A percentile compares a stretch with the other conserved stretches of the same genome.
These are phyloP conservation scores for Lydus trimaculatus DNA, from an alignment of 2,888 invertebrate species.

Conservation along the genomic window DNA sequence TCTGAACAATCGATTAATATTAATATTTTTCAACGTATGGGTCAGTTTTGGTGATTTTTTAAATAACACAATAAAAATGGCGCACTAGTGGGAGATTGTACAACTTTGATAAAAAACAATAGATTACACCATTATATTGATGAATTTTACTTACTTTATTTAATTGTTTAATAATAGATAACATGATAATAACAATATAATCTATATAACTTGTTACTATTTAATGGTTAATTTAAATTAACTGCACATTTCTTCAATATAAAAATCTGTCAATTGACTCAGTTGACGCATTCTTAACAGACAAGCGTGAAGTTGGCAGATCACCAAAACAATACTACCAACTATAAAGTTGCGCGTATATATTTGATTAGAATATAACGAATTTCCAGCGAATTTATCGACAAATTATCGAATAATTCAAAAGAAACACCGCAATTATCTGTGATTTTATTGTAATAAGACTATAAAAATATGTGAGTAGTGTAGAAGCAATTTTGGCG, in stretches of 20 bases:
- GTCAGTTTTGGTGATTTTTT: slow-evolving; percentile 24
- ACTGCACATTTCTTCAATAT: slow-evolving; percentile 26
- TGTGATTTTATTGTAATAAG: no score
- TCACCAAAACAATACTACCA: background rate
- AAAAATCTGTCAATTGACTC: slow-evolving; percentile 28
- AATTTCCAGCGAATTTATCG: background rate
- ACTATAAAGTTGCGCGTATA: background rate
- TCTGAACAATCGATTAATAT: background rate
- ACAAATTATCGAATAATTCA: background rate
- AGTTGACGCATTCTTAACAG: slow-evolving; percentile 31
- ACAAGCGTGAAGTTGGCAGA: slow-evolving; percentile 22
- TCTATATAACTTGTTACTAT: slow-evolving; percentile 11
- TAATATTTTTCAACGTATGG: background rate
- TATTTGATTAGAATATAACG: background rate
- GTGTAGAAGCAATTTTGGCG: background rate
- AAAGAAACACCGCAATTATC: no score
- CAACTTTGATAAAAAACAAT: background rate
- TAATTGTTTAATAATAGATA: slow-evolving; percentile 11
- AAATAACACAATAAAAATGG: slow-evolving; percentile 35
- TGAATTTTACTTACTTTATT: slow-evolving; percentile 19
- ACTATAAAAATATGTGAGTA: no score
- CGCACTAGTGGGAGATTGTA: slow-evolving; percentile 28
- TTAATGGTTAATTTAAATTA: slow-evolving; percentile 13
- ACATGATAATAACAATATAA: slow-evolving; percentile 21
- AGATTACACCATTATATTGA: background rate